Evolutionary conservation across 2,113 vertebrate genomes (phyloP).

Genomic region (Tautogolabrus adspersus): DNA sequence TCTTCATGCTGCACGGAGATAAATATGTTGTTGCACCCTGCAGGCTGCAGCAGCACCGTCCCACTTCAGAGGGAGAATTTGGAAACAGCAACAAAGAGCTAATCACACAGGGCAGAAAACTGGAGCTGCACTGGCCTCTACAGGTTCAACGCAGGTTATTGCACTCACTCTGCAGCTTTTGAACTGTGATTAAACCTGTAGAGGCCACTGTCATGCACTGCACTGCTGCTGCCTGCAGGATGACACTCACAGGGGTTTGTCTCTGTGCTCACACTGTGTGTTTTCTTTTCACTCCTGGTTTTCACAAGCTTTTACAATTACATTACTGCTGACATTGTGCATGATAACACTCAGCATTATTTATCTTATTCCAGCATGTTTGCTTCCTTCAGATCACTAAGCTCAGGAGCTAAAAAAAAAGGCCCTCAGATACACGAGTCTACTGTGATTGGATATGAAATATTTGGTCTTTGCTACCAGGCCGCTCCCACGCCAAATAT

Average conservation of each 20-base stretch:
- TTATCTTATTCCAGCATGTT: neutral
- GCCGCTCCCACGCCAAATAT: too few species aligned
- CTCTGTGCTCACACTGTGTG: neutral
- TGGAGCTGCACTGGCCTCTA: constrained; percentile 79
- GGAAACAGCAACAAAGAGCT: constrained; percentile 58
- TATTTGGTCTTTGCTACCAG: too few species aligned
- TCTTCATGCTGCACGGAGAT: constrained; percentile 14
- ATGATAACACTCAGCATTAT: neutral
- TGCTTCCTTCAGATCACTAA: too few species aligned
- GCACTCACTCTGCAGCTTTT: constrained; percentile 62
- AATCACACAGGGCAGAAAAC: constrained; percentile 72
- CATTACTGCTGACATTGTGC: neutral
- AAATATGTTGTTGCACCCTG: constrained; percentile 13
- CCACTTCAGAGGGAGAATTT: constrained; percentile 52
- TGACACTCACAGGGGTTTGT: neutral
- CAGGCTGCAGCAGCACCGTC: constrained; percentile 33
- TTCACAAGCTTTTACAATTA: neutral
- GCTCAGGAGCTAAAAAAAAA: too few species aligned
- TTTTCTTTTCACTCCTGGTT: neutral
- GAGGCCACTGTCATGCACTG: constrained; percentile 56
- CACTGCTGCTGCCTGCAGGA: constrained; percentile 31
- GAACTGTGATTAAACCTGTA: constrained; percentile 46
- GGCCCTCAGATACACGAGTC: too few species aligned
- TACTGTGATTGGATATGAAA: too few species aligned
- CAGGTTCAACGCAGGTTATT: constrained; percentile 75